Conservation (phyloP, 2,888 invertebrate species). For the Punctoribates punctum region DNA sequence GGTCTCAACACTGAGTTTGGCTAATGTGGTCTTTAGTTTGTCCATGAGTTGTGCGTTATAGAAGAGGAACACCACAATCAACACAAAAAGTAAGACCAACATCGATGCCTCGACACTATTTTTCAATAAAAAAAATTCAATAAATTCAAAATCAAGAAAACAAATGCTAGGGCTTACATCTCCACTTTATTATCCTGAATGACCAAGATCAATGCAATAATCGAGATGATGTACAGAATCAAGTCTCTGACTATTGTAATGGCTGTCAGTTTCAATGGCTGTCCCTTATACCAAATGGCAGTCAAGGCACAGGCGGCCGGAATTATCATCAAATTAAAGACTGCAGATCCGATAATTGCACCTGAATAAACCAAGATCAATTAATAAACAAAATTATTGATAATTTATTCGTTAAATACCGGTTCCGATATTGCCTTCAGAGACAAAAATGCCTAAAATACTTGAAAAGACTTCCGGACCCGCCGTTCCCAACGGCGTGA, state of each 20-base stretch:
- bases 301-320: constrained; percentile 45
- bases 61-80: constrained; percentile 29
- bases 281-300: constrained; percentile 33
- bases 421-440: constrained; percentile 29
- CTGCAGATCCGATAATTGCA: constrained; percentile 78
- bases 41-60: constrained; percentile 32
- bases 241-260: constrained; percentile 80
- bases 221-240: constrained; percentile 72
- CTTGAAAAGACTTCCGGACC: constrained; percentile 8
- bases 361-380: constrained; percentile 56
- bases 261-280: constrained; percentile 24
- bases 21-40: neutral
- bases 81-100: neutral
- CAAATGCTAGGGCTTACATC: too few species aligned
- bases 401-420: neutral
- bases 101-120: constrained; percentile 9
- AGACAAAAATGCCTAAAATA: constrained; percentile 15
- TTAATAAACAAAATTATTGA: neutral
- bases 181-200: constrained; percentile 77
- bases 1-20: neutral
- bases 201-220: constrained; percentile 73
- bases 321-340: constrained; percentile 81
- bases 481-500: constrained; percentile 16
- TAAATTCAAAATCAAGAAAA: too few species aligned
- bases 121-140: too few species aligned